Conservation (phyloP, 2,113 vertebrate species). For the Phainopepla nitens region DNA sequence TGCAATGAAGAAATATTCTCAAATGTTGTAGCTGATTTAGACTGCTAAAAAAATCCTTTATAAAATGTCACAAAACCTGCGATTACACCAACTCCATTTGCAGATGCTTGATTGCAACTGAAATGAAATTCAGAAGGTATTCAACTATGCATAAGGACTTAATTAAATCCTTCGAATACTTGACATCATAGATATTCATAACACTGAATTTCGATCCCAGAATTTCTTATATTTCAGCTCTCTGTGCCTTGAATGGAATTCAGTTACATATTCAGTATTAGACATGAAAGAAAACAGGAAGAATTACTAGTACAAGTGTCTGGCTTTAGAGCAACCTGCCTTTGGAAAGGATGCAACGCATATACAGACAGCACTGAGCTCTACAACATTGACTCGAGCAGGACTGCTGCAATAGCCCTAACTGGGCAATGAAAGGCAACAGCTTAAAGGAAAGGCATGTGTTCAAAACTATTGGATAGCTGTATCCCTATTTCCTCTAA, state of each 20-base stretch:
- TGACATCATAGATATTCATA: slow-evolving; percentile 12
- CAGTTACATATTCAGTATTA: neutral
- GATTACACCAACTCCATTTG: neutral
- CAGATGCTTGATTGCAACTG: neutral
- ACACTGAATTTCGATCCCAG: slow-evolving; percentile 4
- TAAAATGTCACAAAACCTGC: slow-evolving; percentile 17
- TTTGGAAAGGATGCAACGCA: neutral
- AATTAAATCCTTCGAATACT: slow-evolving; percentile 21
- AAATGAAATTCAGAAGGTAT: slow-evolving; percentile 28
- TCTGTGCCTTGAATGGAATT: neutral
- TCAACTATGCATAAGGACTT: slow-evolving; percentile 27
- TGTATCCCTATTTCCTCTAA: neutral
- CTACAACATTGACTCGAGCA: accelerated
- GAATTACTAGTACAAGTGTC: neutral
- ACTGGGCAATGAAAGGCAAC: neutral
- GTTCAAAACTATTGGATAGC: neutral
- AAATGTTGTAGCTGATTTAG: neutral
- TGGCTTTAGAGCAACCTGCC: neutral
- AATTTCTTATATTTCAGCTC: neutral
- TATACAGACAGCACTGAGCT: neutral
- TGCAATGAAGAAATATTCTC: neutral
- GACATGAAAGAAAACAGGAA: neutral
- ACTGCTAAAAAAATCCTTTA: neutral
- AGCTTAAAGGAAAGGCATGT: neutral
- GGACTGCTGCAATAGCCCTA: neutral